These are phyloP conservation scores for Drosophila antonietae DNA, from an alignment of 2,888 invertebrate genomes.

Conservation along the genomic window DNA sequence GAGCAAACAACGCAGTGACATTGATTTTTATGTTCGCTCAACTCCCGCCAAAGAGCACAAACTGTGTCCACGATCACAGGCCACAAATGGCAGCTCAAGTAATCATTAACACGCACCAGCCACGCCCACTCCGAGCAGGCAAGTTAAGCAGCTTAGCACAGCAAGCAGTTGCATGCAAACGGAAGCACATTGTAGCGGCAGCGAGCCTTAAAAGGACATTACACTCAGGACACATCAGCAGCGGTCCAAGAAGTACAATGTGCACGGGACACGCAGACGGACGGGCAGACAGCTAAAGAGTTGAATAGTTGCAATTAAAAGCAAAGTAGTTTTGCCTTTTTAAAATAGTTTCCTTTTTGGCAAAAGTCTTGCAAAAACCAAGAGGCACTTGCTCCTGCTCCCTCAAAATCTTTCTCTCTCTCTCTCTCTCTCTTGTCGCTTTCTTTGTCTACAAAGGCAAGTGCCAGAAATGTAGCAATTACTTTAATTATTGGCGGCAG, in stretches of 20 bases:
- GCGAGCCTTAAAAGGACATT: slow-evolving; percentile 66
- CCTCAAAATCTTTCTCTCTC: not conserved
- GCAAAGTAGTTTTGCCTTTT: slow-evolving; percentile 78
- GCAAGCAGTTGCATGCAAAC: slow-evolving; percentile 69
- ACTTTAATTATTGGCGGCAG: slow-evolving; percentile 80
- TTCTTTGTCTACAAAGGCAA: slow-evolving; percentile 51
- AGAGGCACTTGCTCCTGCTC: slow-evolving; percentile 20
- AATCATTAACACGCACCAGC: slow-evolving; percentile 75
- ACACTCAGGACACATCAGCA: slow-evolving; percentile 62
- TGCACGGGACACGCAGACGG: slow-evolving; percentile 62
- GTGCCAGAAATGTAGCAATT: slow-evolving; percentile 79
- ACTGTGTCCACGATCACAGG: slow-evolving; percentile 40
- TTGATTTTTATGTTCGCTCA: slow-evolving; percentile 70
- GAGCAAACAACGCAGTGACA: slow-evolving; percentile 76
- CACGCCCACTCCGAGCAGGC: slow-evolving; percentile 7
- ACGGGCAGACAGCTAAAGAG: slow-evolving; percentile 41
- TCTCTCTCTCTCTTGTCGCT: not conserved
- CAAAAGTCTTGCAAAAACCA: slow-evolving; percentile 52
- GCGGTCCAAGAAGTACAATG: slow-evolving; percentile 60
- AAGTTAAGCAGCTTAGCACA: slow-evolving; percentile 74
- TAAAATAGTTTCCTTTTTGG: slow-evolving; percentile 78
- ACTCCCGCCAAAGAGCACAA: slow-evolving; percentile 23
- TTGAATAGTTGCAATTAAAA: slow-evolving; percentile 75
- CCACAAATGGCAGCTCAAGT: slow-evolving; percentile 75
- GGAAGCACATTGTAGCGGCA: slow-evolving; percentile 63